phyloP scores from a whole-genome alignment of 2,113 vertebrate genomes.

The Microcebus lehilahytsara region DNA sequence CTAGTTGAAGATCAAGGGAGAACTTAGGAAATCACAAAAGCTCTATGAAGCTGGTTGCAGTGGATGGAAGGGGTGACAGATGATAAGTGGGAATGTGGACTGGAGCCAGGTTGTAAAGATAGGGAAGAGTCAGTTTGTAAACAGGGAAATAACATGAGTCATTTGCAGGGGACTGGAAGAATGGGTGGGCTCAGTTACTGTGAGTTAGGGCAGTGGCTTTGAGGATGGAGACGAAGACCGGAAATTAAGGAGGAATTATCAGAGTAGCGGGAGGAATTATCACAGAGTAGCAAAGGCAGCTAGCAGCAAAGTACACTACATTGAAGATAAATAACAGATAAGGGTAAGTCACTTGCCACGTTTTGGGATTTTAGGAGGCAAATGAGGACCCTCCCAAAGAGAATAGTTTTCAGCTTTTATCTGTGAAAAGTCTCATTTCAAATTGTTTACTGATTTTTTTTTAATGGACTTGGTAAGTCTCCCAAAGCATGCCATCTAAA shows the following conservation, averaged over 20 bases:
- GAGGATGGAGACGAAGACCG: background rate
- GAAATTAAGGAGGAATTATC: background rate
- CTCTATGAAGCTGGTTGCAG: background rate
- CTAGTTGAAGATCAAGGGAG: background rate
- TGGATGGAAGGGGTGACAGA: background rate
- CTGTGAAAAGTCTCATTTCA: background rate
- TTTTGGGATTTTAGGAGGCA: background rate
- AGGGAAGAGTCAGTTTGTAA: background rate
- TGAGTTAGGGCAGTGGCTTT: background rate
- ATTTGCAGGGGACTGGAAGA: background rate
- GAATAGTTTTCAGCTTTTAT: slow-evolving; percentile 1
- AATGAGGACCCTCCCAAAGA: background rate
- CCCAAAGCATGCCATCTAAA: background rate
- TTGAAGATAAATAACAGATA: background rate
- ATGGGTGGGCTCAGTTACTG: background rate
- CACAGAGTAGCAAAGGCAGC: background rate
- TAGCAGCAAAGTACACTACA: background rate
- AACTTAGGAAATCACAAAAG: background rate
- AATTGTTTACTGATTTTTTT: background rate
- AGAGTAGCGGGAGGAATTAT: background rate
- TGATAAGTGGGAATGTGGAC: background rate
- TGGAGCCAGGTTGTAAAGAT: background rate
- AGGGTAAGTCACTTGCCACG: background rate
- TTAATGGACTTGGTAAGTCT: background rate
- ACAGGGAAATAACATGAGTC: background rate